phyloP scores from a whole-genome alignment of 2,113 vertebrate genomes.

The Emydocephalus ijimae region DNA sequence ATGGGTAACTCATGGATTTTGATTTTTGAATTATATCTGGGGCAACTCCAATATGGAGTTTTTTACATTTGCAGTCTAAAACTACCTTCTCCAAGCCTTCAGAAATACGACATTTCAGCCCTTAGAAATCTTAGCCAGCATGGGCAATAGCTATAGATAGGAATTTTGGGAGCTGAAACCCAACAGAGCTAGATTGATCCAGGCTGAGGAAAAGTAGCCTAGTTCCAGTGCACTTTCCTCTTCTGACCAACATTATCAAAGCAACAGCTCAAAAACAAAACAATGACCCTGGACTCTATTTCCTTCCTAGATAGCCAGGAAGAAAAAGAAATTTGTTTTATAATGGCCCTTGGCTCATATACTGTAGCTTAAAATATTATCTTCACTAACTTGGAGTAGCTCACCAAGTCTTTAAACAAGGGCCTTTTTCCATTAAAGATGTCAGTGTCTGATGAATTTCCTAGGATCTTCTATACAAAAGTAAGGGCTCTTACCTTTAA shows the following conservation, averaged over 20 bases:
- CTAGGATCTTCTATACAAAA: background rate
- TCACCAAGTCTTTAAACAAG: background rate
- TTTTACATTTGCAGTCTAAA: background rate
- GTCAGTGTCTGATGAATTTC: background rate
- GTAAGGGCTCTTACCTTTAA: background rate
- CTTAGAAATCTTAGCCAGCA: background rate
- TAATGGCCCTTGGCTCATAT: background rate
- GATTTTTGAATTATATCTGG: background rate
- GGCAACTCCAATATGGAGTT: background rate
- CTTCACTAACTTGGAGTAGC: background rate
- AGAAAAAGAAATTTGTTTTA: background rate
- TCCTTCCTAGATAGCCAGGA: background rate
- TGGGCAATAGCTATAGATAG: background rate
- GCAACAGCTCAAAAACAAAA: background rate
- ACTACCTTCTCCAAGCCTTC: background rate
- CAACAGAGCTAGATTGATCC: background rate
- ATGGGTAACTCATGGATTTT: background rate
- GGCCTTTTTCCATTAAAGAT: too few relatives aligned
- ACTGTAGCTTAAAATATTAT: background rate
- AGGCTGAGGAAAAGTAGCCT: background rate
- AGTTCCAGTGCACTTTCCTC: background rate
- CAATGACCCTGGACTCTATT: background rate
- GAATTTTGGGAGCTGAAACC: background rate
- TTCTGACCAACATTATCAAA: background rate
- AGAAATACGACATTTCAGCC: background rate